These are phyloP conservation scores for Acanthiza pusilla DNA, from an alignment of 2,797 vertebrate genomes.

Conservation along the genomic window DNA sequence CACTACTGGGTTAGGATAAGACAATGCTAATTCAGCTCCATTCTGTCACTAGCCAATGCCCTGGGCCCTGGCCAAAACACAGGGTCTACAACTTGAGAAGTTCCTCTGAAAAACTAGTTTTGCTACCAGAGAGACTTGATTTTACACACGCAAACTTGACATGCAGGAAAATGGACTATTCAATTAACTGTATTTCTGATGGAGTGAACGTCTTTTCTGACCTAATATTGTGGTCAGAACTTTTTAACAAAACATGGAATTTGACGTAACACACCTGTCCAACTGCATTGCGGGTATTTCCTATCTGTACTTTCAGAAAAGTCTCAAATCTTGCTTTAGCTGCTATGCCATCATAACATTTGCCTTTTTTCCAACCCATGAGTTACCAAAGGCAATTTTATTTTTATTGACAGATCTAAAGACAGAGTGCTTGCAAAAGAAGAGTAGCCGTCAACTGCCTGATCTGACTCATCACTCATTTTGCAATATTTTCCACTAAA, in stretches of 20 bases:
- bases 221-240: not conserved
- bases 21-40: not conserved
- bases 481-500: not conserved
- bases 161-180: not conserved
- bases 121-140: not conserved
- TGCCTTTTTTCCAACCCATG: not conserved
- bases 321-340: not conserved
- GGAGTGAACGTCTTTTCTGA: not conserved
- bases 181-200: not conserved
- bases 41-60: not conserved
- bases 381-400: not conserved
- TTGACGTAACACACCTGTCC: not conserved
- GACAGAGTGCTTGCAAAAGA: not conserved
- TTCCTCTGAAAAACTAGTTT: not conserved
- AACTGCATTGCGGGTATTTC: not conserved
- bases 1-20: not conserved
- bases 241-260: not conserved
- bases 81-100: not conserved
- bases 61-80: not conserved
- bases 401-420: not conserved
- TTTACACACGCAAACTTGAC: not conserved
- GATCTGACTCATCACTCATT: not conserved
- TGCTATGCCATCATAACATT: not conserved
- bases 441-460: not conserved
- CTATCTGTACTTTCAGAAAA: not conserved